These are phyloP conservation scores for Sphaeramia orbicularis DNA, from an alignment of 2,797 vertebrate genomes.

Conservation along the genomic window DNA sequence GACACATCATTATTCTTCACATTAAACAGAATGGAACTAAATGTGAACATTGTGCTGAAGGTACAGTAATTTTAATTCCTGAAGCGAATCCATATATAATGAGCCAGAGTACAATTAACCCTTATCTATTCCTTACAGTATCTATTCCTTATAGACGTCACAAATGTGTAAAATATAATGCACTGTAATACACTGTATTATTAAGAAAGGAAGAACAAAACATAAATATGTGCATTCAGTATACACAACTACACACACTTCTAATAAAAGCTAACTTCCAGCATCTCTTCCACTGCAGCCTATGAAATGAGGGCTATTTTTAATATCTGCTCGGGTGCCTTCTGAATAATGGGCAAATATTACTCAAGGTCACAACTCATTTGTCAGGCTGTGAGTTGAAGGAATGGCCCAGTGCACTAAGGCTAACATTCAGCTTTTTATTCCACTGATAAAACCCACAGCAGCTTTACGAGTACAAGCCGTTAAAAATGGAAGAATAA, in stretches of 20 bases:
- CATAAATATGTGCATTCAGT: conserved; percentile 26
- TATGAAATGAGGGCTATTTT: conserved; percentile 86
- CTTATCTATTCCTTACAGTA: conserved; percentile 7
- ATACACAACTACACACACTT: conserved; percentile 38
- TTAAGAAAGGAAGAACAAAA: conserved; percentile 6
- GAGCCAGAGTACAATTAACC: conserved; percentile 16
- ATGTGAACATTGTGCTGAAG: not conserved
- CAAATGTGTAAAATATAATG: conserved; percentile 12
- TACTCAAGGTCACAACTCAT: conserved; percentile 88
- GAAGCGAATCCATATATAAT: conserved; percentile 17
- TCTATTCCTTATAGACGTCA: not conserved
- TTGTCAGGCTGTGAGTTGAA: conserved; percentile 85
- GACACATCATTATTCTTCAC: conserved; percentile 18
- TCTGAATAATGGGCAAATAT: conserved; percentile 86
- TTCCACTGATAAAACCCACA: conserved; percentile 80
- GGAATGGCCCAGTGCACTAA: conserved; percentile 73
- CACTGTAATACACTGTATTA: conserved; percentile 1
- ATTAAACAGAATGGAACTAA: conserved; percentile 13
- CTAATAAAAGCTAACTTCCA: conserved; percentile 36
- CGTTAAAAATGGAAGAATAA: conserved; percentile 76
- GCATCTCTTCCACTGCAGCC: conserved; percentile 51
- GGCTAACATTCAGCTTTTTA: conserved; percentile 80
- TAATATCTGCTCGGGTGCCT: conserved; percentile 85
- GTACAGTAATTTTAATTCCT: conserved; percentile 20
- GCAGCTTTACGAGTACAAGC: conserved; percentile 72